Percentiles rank a stretch among this genome's conserved stretches.
Conservation (phyloP, 2,797 vertebrate genomes). For the Phataginus tetradactyla region DNA sequence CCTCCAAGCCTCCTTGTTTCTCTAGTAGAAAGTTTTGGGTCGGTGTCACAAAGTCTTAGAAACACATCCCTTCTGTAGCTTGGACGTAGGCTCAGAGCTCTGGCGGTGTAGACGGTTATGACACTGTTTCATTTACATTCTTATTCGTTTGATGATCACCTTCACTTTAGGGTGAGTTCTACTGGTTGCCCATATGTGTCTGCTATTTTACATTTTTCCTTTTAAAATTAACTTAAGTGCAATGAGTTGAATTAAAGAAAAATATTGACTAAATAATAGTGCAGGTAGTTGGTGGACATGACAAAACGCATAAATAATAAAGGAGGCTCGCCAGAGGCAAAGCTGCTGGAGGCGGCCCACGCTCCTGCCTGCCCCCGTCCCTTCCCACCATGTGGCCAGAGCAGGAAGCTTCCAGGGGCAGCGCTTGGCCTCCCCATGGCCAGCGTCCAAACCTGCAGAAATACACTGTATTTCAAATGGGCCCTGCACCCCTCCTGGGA, state of each 20-base stretch:
- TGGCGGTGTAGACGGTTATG: accelerated
- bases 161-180: background rate
- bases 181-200: background rate
- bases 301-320: background rate
- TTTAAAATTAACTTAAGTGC: background rate
- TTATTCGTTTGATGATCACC: background rate
- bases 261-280: background rate
- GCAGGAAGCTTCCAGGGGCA: background rate
- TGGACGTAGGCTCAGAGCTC: background rate
- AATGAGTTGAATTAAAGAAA: background rate
- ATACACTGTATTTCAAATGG: background rate
- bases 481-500: background rate
- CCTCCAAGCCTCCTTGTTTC: background rate
- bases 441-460: background rate
- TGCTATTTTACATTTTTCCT: background rate
- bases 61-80: no score
- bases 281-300: no score
- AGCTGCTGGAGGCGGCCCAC: background rate
- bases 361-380: background rate
- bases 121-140: accelerated
- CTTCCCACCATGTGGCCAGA: no score
- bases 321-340: background rate
- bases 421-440: background rate
- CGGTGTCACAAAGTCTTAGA: background rate
- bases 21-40: background rate